These are phyloP conservation scores for Zingel zingel DNA, from an alignment of 2,113 vertebrate species.

Conservation along the genomic window DNA sequence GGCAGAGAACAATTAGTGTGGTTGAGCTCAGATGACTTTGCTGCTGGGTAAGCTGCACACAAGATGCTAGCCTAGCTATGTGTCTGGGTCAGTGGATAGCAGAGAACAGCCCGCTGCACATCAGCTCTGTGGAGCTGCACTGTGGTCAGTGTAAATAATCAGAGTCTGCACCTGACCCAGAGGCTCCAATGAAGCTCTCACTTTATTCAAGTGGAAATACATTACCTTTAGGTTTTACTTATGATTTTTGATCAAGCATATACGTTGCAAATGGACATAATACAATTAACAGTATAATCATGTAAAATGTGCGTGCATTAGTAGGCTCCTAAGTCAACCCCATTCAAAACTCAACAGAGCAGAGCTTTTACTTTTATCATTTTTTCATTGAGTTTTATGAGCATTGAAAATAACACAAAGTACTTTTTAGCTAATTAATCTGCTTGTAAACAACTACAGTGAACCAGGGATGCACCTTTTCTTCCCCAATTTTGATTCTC, in stretches of 20 bases:
- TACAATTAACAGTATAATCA: not conserved
- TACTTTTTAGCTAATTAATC: not conserved
- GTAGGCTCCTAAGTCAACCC: not conserved
- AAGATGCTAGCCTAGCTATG: conserved; percentile 58
- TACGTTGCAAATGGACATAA: not conserved
- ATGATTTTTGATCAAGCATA: not conserved
- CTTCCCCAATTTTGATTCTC: not conserved
- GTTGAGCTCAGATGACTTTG: conserved; percentile 79
- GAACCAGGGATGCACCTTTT: not conserved
- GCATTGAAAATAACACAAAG: not conserved
- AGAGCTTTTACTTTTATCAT: not conserved
- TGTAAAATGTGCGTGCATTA: not conserved
- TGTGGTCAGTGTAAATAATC: conserved; percentile 25
- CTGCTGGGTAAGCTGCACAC: conserved; percentile 67
- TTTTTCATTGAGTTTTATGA: not conserved
- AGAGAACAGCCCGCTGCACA: conserved; percentile 49
- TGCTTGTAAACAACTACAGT: not conserved
- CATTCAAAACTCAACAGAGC: not conserved
- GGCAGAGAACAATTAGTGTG: conserved; percentile 70
- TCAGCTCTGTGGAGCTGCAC: conserved; percentile 38
- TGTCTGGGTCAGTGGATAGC: conserved; percentile 65
- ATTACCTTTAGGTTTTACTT: not conserved
- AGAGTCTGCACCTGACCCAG: conserved; percentile 36
- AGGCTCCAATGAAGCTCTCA: conserved; percentile 5
- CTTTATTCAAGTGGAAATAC: not conserved